Base-by-base conservation (phyloP, 2,113 vertebrate genomes). In the Microtus oregoni region DNA sequence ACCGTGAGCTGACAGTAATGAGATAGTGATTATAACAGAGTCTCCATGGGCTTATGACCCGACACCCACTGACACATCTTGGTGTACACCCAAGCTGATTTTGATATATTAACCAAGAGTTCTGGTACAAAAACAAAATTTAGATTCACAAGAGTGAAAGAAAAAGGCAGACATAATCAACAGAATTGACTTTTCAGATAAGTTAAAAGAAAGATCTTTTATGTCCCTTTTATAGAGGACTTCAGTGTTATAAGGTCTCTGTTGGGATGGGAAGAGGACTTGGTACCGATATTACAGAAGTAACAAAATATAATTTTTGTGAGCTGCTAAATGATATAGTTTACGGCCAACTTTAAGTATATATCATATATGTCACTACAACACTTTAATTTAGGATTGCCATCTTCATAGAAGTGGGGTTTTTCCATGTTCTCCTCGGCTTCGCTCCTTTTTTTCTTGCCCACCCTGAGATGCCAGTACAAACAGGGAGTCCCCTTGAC, bases 401-500 rank as follows among this genome's bases (percentile, higher is more conserved):
- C 50, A 93, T 94, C 32, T 81, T 79, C 86, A 63, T 7, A 47
- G 94, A 95, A 77, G 90, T 65, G 0, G 3, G 86, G 7, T 92
- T 97, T 97, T 97, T 93, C 94, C 95, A 94, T 67, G 67, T 96
- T 96, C 83, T 96, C 67, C 58, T 75, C 95, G 63, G 67, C 58
- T 86, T 94, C 79, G 11, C 91, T 90, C 75, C 86, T 73, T 73
- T 91, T 95, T 96, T 94, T 90, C 89, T 78, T 86, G 87, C 92
- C 94, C 52, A 81, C 65, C 79, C 75, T 52, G 32, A 50, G 79
- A 93, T 63, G 86, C 78, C 96, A 95, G 70, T 77, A 83, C 91
- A 97, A 95, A 94, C 94, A 97, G 86, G 97, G 96, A 90, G 94
- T 96, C 92, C 92, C 97, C 82, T 83, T 92, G 89, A 58, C 89